Evolutionary conservation across 2,113 vertebrate genomes (phyloP).

Genomic region (Gobiocypris rarus): DNA sequence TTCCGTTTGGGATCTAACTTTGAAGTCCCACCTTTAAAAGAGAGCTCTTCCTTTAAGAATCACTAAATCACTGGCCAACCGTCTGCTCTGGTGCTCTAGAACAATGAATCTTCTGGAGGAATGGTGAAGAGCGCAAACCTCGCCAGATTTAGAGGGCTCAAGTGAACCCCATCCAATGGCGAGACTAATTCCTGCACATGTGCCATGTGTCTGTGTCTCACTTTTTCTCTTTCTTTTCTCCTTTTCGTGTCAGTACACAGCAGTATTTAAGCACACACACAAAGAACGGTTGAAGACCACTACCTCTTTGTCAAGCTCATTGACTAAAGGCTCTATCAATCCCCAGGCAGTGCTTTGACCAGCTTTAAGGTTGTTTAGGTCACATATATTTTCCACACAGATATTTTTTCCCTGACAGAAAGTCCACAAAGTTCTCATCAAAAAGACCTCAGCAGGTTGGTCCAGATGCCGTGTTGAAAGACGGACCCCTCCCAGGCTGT

Average conservation of each 20-base stretch:
- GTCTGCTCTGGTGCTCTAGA: constrained; percentile 49
- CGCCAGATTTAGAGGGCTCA: constrained; percentile 50
- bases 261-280: not conserved
- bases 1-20: constrained; percentile 60
- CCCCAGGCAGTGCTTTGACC: constrained; percentile 16
- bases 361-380: constrained; percentile 22
- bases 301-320: constrained; percentile 18
- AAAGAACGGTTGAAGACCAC: not conserved
- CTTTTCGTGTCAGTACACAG: constrained; percentile 54
- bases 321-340: constrained; percentile 27
- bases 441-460: not conserved
- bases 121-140: constrained; percentile 41
- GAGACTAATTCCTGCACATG: constrained; percentile 72
- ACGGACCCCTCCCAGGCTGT: not conserved
- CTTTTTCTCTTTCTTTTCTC: constrained; percentile 26
- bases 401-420: constrained; percentile 3
- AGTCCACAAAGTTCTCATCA: constrained; percentile 9
- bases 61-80: constrained; percentile 58
- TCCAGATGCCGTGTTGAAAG: constrained; percentile 13
- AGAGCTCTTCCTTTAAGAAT: constrained; percentile 45
- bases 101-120: constrained; percentile 61
- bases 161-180: constrained; percentile 56
- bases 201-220: constrained; percentile 59
- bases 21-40: constrained; percentile 60
- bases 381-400: constrained; percentile 22